Evolutionary conservation across 2,113 vertebrate species (phyloP).

Genomic region (Halcyon malimbica): DNA sequence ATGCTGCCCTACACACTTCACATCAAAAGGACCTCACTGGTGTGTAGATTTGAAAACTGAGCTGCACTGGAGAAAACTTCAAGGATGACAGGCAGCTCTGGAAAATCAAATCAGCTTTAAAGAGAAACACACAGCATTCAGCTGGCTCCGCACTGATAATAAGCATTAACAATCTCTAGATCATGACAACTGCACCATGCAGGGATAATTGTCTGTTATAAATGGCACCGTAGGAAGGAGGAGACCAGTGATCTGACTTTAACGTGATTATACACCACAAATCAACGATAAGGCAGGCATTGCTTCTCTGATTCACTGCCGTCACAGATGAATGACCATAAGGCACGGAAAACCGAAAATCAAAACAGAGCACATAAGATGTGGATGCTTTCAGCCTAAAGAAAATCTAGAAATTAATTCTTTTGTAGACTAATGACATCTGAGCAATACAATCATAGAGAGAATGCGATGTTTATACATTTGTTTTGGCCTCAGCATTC

Average conservation of each 20-base stretch:
- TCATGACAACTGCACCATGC: conserved; percentile 43
- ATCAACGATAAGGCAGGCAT: conserved; percentile 37
- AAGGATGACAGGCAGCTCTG: conserved; percentile 17
- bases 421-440: background rate
- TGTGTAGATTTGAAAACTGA: background rate
- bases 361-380: background rate
- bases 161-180: conserved; percentile 27
- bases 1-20: background rate
- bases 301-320: conserved; percentile 39
- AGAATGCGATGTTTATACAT: background rate
- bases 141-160: conserved; percentile 42
- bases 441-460: background rate
- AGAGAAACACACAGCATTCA: conserved; percentile 14
- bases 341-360: conserved; percentile 21
- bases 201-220: conserved; percentile 56
- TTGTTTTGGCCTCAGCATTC: background rate
- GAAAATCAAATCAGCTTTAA: conserved; percentile 46
- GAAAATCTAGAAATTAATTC: background rate
- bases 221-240: conserved; percentile 39
- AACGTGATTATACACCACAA: conserved; percentile 55
- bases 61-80: background rate
- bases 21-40: background rate
- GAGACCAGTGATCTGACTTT: conserved; percentile 60
- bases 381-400: background rate
- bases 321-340: background rate